These are phyloP conservation scores for Coenonympha glycerion DNA, from an alignment of 2,888 invertebrate genomes.

Conservation along the genomic window DNA sequence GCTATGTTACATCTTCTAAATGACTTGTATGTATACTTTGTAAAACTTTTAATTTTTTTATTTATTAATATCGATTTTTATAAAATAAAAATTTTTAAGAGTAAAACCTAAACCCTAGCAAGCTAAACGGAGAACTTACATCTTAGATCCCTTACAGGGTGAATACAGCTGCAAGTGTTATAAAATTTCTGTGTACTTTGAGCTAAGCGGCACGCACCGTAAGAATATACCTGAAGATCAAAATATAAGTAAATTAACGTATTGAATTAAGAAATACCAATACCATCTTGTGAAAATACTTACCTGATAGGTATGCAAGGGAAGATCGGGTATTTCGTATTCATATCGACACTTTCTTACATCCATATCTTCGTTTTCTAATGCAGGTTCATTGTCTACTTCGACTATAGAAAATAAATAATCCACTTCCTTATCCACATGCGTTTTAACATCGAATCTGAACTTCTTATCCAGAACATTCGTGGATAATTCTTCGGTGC, in stretches of 20 bases:
- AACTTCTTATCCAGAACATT: slow-evolving; percentile 41
- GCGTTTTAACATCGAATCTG: slow-evolving; percentile 36
- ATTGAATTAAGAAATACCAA: no score
- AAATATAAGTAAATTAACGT: no score
- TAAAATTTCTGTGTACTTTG: slow-evolving; percentile 45
- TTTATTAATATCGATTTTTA: no score
- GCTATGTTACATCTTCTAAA: no score
- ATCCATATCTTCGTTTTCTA: slow-evolving; percentile 53
- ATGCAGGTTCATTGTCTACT: slow-evolving; percentile 52
- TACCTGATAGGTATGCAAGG: slow-evolving; percentile 48
- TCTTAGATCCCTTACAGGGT: slow-evolving; percentile 52
- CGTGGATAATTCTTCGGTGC: slow-evolving; percentile 52
- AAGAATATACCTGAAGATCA: slow-evolving; percentile 60
- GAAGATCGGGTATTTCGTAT: slow-evolving; percentile 60
- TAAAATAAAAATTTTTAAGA: no score
- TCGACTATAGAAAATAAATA: slow-evolving; percentile 53
- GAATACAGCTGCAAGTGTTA: slow-evolving; percentile 59
- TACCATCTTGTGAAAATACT: no score
- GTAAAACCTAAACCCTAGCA: no score
- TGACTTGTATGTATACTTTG: no score
- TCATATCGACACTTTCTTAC: slow-evolving; percentile 76
- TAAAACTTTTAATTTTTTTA: no score
- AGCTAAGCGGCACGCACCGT: slow-evolving; percentile 60
- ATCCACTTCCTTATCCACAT: slow-evolving; percentile 32
- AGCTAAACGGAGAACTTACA: slow-evolving; percentile 60